Evolutionary conservation across 2,888 invertebrate genomes (phyloP), one percentile per base, ranked within the genome.

Genomic region (Drosophila greeni): DNA sequence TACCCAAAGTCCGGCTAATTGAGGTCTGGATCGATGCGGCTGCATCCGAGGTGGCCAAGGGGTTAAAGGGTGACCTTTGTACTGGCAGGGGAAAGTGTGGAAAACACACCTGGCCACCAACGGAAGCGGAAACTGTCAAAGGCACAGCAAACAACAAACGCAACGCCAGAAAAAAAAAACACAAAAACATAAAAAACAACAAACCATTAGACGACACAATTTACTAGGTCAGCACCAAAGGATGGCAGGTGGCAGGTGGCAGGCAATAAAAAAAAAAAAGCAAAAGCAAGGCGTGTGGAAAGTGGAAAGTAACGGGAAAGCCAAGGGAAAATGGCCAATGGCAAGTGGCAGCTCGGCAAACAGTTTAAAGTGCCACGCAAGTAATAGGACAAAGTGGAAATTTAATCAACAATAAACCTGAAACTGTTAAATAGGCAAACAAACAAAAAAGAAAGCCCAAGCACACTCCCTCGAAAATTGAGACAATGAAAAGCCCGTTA

Each of bases 81-180:
- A 37, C 45, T 37, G 42, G 45, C 31, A n/a, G 23, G 42, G 29
- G 16, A 26, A 26, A 33, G 49, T 45, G 26, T 47, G 45, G 24
- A 18, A 31, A 47, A 47, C 45, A 40, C 77, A 81, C 74, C 79
- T 75, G 65, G 66, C 43, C 49, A 67, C 37, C 49, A 66, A 45
- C 83, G 84, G 85, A 80, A 80, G 66, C 80, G 82, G 80, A 84
- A 84, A 82, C 84, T 80, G 80, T 84, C 80, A 80, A 71, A 82
- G 76, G 82, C 82, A 82, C 74, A 75, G 72, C 69, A 65, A 71
- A 75, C 62, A 72, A 59, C 62, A 72, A 59, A 51, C 34, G 68
- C 36, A 40, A 40, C 43, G 60, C 42, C 23, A 61, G 23, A 42
- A 61, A 48, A 49, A 36, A 55, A 59, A 70, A 72, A 20, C 20